Conservation (phyloP, 2,797 vertebrate genomes). For the Anguilla anguilla region DNA sequence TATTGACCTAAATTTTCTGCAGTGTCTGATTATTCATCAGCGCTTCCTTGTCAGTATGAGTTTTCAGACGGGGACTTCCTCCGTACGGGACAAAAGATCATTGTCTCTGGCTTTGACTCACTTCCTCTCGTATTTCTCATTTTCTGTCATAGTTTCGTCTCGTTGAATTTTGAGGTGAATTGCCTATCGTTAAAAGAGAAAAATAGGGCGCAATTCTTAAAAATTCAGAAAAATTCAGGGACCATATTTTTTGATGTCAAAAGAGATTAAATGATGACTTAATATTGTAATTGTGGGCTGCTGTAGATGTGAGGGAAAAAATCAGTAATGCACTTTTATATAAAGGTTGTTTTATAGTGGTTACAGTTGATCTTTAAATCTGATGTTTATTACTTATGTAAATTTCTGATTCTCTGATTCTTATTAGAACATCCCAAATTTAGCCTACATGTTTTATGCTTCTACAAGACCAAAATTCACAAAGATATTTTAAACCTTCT, state of each 20-base stretch:
- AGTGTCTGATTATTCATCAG: neutral
- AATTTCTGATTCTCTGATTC: neutral
- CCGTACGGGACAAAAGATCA: neutral
- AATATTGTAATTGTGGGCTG: neutral
- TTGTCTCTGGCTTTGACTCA: neutral
- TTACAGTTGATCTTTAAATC: neutral
- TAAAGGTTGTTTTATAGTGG: neutral
- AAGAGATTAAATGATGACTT: neutral
- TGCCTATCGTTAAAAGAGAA: neutral
- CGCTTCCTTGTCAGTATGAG: neutral
- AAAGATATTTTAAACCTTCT: neutral
- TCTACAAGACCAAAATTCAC: neutral
- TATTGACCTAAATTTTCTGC: neutral
- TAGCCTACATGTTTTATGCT: neutral
- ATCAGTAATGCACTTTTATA: neutral
- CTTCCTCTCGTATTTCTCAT: neutral
- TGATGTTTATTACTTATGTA: neutral
- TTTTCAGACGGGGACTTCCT: neutral
- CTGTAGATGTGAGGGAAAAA: neutral
- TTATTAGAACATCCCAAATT: neutral
- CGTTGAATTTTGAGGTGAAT: neutral
- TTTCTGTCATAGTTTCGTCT: neutral
- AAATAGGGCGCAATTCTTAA: neutral
- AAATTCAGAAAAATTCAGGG: neutral
- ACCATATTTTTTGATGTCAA: neutral